phyloP scores from a whole-genome alignment of 2,113 vertebrate genomes.

The Synchiropus splendidus region DNA sequence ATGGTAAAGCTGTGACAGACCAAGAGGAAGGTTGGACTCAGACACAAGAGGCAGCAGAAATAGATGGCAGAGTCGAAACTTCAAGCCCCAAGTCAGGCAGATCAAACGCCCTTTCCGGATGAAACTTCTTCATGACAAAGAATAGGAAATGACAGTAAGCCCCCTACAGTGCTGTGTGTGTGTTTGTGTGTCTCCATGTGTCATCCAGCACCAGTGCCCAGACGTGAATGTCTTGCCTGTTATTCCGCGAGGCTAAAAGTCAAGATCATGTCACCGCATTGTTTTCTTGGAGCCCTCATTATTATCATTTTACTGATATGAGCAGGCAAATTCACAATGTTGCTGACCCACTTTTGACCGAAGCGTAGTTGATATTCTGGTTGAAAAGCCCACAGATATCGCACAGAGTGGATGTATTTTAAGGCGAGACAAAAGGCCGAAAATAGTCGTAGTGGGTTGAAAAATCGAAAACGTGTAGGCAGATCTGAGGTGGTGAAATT shows the following conservation, averaged over 20 bases:
- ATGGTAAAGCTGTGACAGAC: slow-evolving; percentile 9
- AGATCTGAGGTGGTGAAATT: slow-evolving; percentile 30
- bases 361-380: too few relatives aligned
- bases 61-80: slow-evolving; percentile 26
- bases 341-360: too few relatives aligned
- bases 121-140: slow-evolving; percentile 35
- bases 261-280: slow-evolving; percentile 1
- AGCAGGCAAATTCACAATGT: not conserved
- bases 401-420: slow-evolving; percentile 16
- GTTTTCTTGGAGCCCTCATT: too few relatives aligned
- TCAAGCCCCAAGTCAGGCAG: slow-evolving; percentile 36
- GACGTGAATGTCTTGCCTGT: slow-evolving; percentile 7
- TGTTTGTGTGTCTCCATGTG: too few relatives aligned
- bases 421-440: slow-evolving; percentile 18
- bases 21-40: not conserved
- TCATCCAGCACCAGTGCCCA: too few relatives aligned
- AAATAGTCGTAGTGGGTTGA: slow-evolving; percentile 25
- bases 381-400: slow-evolving; percentile 9
- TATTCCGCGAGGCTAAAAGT: slow-evolving; percentile 14
- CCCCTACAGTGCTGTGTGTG: slow-evolving; percentile 29
- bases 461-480: slow-evolving; percentile 33
- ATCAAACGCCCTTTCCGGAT: slow-evolving; percentile 45
- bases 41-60: slow-evolving; percentile 6
- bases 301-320: too few relatives aligned
- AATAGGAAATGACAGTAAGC: slow-evolving; percentile 48